Evolutionary conservation across 2,113 vertebrate species (phyloP).

Genomic region (Lonchura striata): DNA sequence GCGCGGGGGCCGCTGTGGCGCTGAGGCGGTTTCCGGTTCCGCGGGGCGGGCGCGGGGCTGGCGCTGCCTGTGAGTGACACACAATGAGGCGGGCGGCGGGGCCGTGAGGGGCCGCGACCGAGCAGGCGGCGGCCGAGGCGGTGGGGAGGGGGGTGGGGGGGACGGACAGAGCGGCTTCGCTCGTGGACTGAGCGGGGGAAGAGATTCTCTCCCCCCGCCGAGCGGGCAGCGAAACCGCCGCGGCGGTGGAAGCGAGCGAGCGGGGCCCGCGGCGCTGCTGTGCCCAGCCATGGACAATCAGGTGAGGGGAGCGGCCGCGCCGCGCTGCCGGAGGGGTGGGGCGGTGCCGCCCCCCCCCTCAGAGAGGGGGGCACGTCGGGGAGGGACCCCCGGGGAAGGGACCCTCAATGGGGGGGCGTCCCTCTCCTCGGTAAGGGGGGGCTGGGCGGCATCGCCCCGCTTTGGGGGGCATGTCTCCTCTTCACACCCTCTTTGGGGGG

Average conservation of each 20-base stretch:
- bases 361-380: background rate
- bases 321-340: background rate
- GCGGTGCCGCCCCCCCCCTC: background rate
- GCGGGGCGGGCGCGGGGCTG: conserved; percentile 62
- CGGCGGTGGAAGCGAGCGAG: background rate
- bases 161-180: background rate
- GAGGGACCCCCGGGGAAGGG: background rate
- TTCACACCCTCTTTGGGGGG: too few species aligned
- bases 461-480: background rate
- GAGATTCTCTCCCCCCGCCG: background rate
- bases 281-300: conserved; percentile 51
- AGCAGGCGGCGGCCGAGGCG: background rate
- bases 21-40: conserved; percentile 63
- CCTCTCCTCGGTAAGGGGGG: background rate
- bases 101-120: conserved; percentile 61
- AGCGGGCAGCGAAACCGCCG: background rate
- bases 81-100: conserved; percentile 68
- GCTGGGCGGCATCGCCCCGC: background rate
- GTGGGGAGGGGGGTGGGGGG: background rate
- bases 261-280: conserved; percentile 10
- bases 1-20: background rate
- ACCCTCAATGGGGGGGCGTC: background rate
- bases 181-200: background rate
- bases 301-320: background rate
- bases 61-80: conserved; percentile 61